Evolutionary conservation across 37 sponge, comb jelly and placozoan genomes (phyloP), one percentile per base, ranked within the genome.

Genomic region (Theonella swinhoei): DNA sequence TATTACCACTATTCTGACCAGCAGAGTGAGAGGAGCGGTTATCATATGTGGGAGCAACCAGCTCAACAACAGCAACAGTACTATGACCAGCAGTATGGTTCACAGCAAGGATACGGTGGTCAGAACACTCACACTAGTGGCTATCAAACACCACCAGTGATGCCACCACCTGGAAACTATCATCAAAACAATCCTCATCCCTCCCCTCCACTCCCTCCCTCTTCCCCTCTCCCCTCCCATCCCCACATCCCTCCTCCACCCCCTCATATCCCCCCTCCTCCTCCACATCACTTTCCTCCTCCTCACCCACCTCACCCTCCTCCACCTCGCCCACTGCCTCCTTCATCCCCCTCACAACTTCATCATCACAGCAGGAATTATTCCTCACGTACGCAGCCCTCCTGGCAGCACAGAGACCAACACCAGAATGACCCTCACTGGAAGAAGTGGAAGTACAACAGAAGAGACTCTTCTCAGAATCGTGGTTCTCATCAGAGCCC

Each of bases 151-250:
- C n/a, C 30, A 47, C 75, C 59, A 11, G 42, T 43, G 30, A 2
- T 4, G 35, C 74, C 74, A 42, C 74, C 41, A 40, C 30, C 67
- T 65, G 25, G 24, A 23, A 9, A 8, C 25, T 65, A 28, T 31
- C 54, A 7, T 47, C 54, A 67, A 9, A 8, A 7, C 32, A 7
- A 67, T 9, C 37, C 34, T 36, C 4, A 31, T 32, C 7, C 72
- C 72, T 24, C 60, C 25, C 60, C 4, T 22, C 60, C 76, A 29
- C n/a, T 59, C 58, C 42, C 76, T 75, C 76, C 58, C 42, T 11
- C 76, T 23, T 65, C 67, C 19, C 54, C 7, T 47, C 54, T 47
- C 54, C 54, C 54, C 14, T 47, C 7, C 54, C 54, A 47, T 17
- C 54, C 25, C 30, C 67, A 24, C 30, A 11, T 30, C 68, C 29